Conservation (phyloP, 2,888 invertebrate genomes). For the Polyommatus iphigenia region DNA sequence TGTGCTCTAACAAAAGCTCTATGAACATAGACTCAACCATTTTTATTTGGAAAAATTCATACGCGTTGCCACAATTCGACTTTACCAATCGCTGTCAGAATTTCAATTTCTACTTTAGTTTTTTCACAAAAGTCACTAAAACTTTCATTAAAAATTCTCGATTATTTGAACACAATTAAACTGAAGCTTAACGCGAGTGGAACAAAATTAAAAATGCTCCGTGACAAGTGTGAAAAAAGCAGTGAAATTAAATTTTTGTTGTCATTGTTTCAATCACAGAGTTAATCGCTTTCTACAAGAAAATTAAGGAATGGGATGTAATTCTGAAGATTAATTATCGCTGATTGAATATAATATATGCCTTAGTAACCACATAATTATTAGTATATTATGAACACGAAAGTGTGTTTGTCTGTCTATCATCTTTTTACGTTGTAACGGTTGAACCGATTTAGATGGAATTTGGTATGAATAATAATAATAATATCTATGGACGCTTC, state of each 20-base stretch:
- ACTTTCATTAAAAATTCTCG: background rate
- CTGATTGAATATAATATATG: too few relatives aligned
- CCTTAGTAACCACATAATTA: too few relatives aligned
- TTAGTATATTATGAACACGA: too few relatives aligned
- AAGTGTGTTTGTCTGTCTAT: too few relatives aligned
- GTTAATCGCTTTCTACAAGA: conserved; percentile 5
- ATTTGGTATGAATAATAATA: too few relatives aligned
- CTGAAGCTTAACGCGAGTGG: background rate
- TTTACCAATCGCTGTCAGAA: background rate
- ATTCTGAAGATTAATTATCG: background rate
- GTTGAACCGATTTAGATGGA: too few relatives aligned
- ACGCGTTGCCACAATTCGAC: background rate
- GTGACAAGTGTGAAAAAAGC: conserved; percentile 13
- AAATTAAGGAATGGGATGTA: background rate
- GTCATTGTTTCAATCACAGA: background rate
- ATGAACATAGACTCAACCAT: too few relatives aligned
- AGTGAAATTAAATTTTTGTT: conserved; percentile 6
- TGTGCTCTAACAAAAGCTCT: too few relatives aligned
- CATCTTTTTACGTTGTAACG: too few relatives aligned
- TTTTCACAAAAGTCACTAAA: background rate
- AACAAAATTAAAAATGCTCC: background rate
- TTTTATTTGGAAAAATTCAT: too few relatives aligned
- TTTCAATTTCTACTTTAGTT: background rate
- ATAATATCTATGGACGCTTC: too few relatives aligned
- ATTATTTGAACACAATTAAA: conserved; percentile 16